Conservation (phyloP, 2,113 vertebrate species). For the Pelvicachromis taeniatus region DNA sequence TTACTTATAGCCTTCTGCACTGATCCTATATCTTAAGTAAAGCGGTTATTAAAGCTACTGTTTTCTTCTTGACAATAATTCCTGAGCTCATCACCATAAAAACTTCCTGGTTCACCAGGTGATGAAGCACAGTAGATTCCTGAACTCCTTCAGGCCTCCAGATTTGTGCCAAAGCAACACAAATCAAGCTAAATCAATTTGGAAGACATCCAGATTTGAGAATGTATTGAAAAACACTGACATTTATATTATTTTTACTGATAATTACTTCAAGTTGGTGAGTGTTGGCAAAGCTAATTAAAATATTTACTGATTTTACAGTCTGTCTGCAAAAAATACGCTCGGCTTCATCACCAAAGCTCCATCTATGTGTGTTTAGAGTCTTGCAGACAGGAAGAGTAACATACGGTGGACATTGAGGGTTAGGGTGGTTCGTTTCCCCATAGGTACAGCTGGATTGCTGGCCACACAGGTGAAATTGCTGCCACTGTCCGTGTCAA, state of each 20-base stretch:
- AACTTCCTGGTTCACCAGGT: neutral
- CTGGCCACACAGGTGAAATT: slow-evolving; percentile 85
- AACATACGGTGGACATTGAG: slow-evolving; percentile 92
- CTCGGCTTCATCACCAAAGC: neutral
- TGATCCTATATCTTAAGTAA: neutral
- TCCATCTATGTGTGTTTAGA: neutral
- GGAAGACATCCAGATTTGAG: neutral
- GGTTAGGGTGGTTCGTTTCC: slow-evolving; percentile 82
- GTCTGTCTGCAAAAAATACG: neutral
- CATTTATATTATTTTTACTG: neutral
- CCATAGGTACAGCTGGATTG: slow-evolving; percentile 83
- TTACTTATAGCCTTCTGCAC: neutral
- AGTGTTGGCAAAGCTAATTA: neutral
- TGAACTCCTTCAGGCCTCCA: neutral
- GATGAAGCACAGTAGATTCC: neutral
- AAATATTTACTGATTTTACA: neutral
- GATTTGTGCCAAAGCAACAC: neutral
- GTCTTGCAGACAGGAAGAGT: neutral
- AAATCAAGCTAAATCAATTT: neutral
- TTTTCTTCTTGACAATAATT: neutral
- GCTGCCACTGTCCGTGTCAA: slow-evolving; percentile 83
- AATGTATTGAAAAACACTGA: neutral
- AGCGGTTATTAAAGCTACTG: neutral
- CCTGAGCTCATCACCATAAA: neutral
- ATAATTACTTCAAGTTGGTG: neutral